Conservation (phyloP, 92 coral and sea anemone genomes). For the Phymanthus crucifer region DNA sequence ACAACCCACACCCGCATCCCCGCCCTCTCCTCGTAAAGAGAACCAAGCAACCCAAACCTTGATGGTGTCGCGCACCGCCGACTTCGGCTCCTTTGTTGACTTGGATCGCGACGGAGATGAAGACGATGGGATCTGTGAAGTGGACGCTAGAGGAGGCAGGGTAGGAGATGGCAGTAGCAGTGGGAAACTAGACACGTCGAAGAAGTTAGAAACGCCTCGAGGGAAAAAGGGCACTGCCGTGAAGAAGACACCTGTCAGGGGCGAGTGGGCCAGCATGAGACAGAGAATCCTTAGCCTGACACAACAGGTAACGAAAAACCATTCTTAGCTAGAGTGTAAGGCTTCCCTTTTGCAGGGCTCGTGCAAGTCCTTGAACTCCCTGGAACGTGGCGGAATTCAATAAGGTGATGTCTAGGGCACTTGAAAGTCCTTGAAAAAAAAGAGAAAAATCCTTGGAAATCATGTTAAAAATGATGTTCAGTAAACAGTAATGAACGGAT, state of each 20-base stretch:
- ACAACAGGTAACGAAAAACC: conserved; percentile 66
- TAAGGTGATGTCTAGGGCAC: too few species aligned
- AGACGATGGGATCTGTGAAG: conserved; percentile 38
- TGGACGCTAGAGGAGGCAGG: conserved; percentile 42
- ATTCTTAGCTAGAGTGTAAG: too few species aligned
- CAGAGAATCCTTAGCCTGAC: conserved; percentile 90
- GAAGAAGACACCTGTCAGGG: conserved; percentile 71
- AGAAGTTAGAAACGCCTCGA: conserved; percentile 55
- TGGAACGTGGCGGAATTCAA: too few species aligned
- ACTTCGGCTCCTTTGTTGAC: conserved; percentile 69
- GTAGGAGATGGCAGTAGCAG: conserved; percentile 3
- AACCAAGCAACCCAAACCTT: conserved; percentile 75
- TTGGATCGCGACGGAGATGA: conserved; percentile 64
- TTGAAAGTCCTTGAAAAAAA: too few species aligned
- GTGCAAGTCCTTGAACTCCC: too few species aligned
- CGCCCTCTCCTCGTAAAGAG: conserved; percentile 5
- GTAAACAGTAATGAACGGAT: too few species aligned
- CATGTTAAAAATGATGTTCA: too few species aligned
- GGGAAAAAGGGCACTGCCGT: conserved; percentile 41
- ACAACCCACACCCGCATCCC: neutral
- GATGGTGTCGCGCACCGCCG: conserved; percentile 55
- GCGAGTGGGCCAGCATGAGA: conserved; percentile 91
- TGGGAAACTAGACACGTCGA: conserved; percentile 16
- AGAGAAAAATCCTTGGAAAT: too few species aligned
- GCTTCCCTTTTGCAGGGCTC: too few species aligned